Evolutionary conservation across 2,113 vertebrate species (phyloP).

Genomic region (Etheostoma spectabile): DNA sequence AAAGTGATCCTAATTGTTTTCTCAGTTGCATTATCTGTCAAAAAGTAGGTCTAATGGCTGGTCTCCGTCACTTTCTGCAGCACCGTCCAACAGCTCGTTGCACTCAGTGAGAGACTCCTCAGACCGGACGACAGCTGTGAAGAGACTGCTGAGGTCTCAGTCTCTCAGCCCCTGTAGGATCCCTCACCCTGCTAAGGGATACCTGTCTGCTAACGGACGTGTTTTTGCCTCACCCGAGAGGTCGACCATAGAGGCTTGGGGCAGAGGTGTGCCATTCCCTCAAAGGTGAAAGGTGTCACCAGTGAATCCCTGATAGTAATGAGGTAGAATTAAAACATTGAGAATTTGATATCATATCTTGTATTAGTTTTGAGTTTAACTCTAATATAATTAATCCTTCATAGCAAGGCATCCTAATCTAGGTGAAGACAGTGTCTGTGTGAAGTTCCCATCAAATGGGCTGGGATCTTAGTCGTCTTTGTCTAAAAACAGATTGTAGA

Average conservation of each 20-base stretch:
- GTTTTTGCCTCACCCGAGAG: constrained; percentile 69
- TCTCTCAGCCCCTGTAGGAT: constrained; percentile 75
- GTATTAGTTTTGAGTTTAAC: background rate
- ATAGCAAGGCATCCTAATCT: background rate
- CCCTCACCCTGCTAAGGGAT: constrained; percentile 50
- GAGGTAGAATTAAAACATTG: background rate
- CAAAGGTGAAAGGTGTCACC: constrained; percentile 35
- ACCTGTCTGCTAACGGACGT: constrained; percentile 46
- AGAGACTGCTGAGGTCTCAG: constrained; percentile 69
- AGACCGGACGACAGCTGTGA: constrained; percentile 16
- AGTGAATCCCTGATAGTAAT: background rate
- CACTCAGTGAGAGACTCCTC: constrained; percentile 15
- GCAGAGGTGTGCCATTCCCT: constrained; percentile 26
- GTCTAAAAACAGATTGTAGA: background rate
- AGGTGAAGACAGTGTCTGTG: background rate
- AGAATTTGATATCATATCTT: background rate
- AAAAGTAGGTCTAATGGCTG: background rate
- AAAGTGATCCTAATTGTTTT: background rate
- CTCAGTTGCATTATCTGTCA: constrained; percentile 42
- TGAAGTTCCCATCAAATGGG: background rate
- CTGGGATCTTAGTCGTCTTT: background rate
- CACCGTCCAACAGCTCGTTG: background rate
- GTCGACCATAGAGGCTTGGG: constrained; percentile 43
- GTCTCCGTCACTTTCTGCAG: constrained; percentile 24
- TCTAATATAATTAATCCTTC: background rate